Base-by-base conservation (phyloP, 2,797 vertebrate species). In the Pseudochaenichthys georgianus region DNA sequence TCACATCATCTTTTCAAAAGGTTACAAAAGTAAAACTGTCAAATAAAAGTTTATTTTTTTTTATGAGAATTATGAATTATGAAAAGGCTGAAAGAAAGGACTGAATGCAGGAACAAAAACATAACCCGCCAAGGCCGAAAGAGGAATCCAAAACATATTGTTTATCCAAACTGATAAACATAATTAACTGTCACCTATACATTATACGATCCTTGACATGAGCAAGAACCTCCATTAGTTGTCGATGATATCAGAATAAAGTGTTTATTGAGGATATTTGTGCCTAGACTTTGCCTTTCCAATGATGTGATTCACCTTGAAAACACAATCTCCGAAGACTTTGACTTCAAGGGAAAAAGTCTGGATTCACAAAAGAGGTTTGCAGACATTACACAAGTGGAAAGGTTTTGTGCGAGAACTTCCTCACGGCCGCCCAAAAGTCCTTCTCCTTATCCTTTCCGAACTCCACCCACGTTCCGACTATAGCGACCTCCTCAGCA, bases 51-150 rank as follows among this genome's bases (percentile, higher is more conserved):
- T 28, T 28, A n/a, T 28, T 28, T 28, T 28, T 28, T 5, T 21
- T 21, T 21, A 70, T 28, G 2, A 17, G 13, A 72, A 51, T 64
- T 21, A 1, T 70, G 13, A 70, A 51, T 64, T 21, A 1, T 70
- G 60, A 80, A 81, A 34, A 13, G 60, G 13, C 45, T 62, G 6
- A 51, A 57, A 43, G 8, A 41, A 68, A 81, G 61, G 5, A 75
- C 75, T 6, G 42, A 68, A 57, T 45, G 0, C 15, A 23, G 12
- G 19, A n/a, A 61, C 53, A 60, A 68, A 75, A 4, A 16, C 21
- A 47, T 31, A 6, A 65, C 45, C 8, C 9, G 3, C 16, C 2
- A 13, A 31, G 45, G 23, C 6, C 15, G 3, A 58, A 0, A n/a
- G 1, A 63, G 16, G 57, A 43, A 62, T 57, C 21, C 28, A 13